Base-by-base conservation (phyloP, 1,140 invertebrate species). In the Drosophila repletoides region DNA sequence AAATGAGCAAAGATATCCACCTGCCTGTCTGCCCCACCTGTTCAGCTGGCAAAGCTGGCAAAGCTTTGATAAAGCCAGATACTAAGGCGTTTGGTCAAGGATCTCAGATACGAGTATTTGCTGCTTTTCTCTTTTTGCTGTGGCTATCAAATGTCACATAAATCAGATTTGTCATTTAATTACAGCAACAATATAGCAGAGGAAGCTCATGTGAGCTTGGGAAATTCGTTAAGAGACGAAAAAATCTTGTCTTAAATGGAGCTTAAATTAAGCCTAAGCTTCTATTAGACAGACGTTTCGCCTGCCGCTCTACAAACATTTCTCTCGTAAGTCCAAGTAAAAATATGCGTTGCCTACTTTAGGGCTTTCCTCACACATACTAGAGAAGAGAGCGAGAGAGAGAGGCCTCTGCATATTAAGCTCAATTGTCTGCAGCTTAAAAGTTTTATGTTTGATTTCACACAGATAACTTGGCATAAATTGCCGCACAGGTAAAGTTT, bases 91-190 rank as follows among this genome's bases (percentile, higher is more conserved):
- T n/a, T 70, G 67, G 67, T 59, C 67, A 65, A 58, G 67, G 52
- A 21, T 24, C 49, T 41, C 43, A 21, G 51, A 15, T n/a, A n/a
- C n/a, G n/a, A n/a, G n/a, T 26, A 43, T 21, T 49, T 31, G 22
- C n/a, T n/a, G n/a, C n/a, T 22, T 61, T 81, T 60, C 61, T 72
- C 41, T 60, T 66, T 5, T n/a, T 51, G 40, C 19, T 49, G 34
- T 33, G 21, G 59, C 72, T 84, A 86, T 86, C 80, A 86, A 76
- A 80, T 80, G 81, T 61, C 80, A 76, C 81, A 86, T 86, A 86
- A 86, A 86, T 86, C 80, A 80, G 80, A 86, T 86, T 86, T 86
- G 80, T 67, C 80, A 73, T 72, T 73, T 67, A 86, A 68, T 69
- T 66, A 61, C 71, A 73, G 41, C 53, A 71, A 60, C 53, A 36